These are phyloP conservation scores for Didymodactylos carnosus DNA, from an alignment of 2,888 invertebrate species.

Conservation along the genomic window DNA sequence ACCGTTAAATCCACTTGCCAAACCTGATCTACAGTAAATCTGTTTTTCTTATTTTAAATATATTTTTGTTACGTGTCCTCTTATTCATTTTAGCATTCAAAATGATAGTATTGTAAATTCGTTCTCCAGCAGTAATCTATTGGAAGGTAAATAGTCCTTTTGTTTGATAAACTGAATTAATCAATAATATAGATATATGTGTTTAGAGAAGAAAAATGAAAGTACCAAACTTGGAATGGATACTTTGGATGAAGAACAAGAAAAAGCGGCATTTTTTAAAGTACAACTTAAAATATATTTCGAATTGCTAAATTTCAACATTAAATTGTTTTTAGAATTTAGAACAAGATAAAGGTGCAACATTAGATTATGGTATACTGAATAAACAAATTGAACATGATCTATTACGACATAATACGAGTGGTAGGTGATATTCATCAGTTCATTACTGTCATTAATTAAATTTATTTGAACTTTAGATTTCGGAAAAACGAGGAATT, in stretches of 20 bases:
- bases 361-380: neutral
- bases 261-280: neutral
- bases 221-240: neutral
- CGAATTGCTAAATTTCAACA: too few relatives aligned
- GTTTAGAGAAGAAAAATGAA: neutral
- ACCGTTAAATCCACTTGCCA: neutral
- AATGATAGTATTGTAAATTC: too few relatives aligned
- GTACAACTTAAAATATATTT: neutral
- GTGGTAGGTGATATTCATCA: neutral
- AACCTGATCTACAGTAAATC: neutral
- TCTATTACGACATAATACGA: neutral
- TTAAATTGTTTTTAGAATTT: neutral
- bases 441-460: neutral
- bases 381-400: neutral
- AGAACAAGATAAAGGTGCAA: neutral
- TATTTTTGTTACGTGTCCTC: too few relatives aligned
- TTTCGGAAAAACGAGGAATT: too few relatives aligned
- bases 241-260: neutral
- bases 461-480: too few relatives aligned
- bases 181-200: neutral
- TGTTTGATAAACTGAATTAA: too few relatives aligned
- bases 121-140: too few relatives aligned
- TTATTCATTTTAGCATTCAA: too few relatives aligned
- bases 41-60: neutral
- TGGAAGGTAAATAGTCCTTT: too few relatives aligned